A percentile compares a stretch with the other conserved stretches of the same genome.
Evolutionary conservation across 1,140 invertebrate species (phyloP).

Genomic region (Bathynomus jamesi): DNA sequence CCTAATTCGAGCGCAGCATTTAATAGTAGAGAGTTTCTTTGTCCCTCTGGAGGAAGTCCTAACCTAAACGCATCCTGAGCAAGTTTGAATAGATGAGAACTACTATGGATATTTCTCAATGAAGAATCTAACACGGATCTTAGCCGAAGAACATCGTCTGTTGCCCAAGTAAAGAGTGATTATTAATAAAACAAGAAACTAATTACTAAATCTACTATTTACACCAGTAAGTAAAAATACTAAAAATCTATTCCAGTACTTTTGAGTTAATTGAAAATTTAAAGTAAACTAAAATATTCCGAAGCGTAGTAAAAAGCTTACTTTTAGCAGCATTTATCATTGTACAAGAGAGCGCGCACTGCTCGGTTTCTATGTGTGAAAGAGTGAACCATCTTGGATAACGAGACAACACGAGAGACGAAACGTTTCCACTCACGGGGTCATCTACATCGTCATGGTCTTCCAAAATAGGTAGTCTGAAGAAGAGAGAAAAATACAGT

Average conservation of each 20-base stretch:
- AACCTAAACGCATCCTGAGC: slow-evolving; percentile 75
- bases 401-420: slow-evolving; percentile 50
- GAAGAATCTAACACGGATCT: slow-evolving; percentile 65
- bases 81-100: slow-evolving; percentile 71
- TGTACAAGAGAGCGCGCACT: slow-evolving; percentile 68
- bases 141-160: slow-evolving; percentile 59
- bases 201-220: too few species aligned
- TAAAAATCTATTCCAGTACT: neutral
- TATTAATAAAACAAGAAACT: neutral
- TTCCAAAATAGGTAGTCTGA: slow-evolving; percentile 64
- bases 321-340: slow-evolving; percentile 66
- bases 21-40: slow-evolving; percentile 51
- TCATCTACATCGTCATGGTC: slow-evolving; percentile 59
- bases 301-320: slow-evolving; percentile 42
- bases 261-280: neutral
- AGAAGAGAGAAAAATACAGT: too few species aligned
- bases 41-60: slow-evolving; percentile 58
- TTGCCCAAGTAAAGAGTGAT: slow-evolving; percentile 12
- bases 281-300: neutral
- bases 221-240: neutral
- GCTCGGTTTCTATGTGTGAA: slow-evolving; percentile 69
- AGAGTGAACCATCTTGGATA: slow-evolving; percentile 63
- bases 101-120: slow-evolving; percentile 69
- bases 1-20: slow-evolving; percentile 72
- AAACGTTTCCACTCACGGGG: slow-evolving; percentile 42